Evolutionary conservation across 2,888 invertebrate genomes (phyloP).

Genomic region (Rutpela maculata): DNA sequence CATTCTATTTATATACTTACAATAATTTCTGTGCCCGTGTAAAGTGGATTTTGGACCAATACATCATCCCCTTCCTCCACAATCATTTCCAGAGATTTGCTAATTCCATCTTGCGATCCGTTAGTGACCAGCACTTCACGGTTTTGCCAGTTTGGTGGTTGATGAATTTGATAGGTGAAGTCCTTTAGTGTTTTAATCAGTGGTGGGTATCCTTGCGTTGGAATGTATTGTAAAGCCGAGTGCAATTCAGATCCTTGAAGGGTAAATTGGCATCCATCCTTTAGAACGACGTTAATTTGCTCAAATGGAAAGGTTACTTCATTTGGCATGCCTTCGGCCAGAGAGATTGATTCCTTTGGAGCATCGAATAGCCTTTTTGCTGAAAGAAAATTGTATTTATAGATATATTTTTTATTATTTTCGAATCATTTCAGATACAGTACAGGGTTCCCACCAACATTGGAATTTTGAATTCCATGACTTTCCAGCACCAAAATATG

Average conservation of each 20-base stretch:
- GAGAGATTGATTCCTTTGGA: slow-evolving; percentile 76
- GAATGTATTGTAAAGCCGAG: slow-evolving; percentile 84
- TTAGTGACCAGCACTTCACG: slow-evolving; percentile 82
- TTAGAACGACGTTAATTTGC: slow-evolving; percentile 78
- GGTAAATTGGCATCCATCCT: slow-evolving; percentile 75
- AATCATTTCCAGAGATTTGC: slow-evolving; percentile 84
- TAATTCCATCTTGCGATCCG: slow-evolving; percentile 87
- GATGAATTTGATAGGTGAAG: slow-evolving; percentile 80
- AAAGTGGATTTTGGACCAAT: slow-evolving; percentile 82
- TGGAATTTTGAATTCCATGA: too few relatives aligned
- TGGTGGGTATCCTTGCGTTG: slow-evolving; percentile 81
- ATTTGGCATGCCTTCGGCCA: slow-evolving; percentile 86
- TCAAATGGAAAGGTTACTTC: slow-evolving; percentile 83
- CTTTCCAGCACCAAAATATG: too few relatives aligned
- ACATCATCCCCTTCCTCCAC: slow-evolving; percentile 83
- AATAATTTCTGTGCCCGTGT: slow-evolving; percentile 82
- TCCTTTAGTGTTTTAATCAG: slow-evolving; percentile 78
- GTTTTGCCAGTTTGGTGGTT: slow-evolving; percentile 79
- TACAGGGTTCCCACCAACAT: too few relatives aligned
- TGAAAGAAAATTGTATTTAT: slow-evolving; percentile 58
- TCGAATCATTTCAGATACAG: too few relatives aligned
- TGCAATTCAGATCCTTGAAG: slow-evolving; percentile 79
- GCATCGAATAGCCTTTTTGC: slow-evolving; percentile 76
- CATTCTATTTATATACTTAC: slow-evolving; percentile 75
- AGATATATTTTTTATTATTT: background rate